Conservation (phyloP, 30 jellyfish, hydroid and myxozoan species). For the Aurelia sp. region DNA sequence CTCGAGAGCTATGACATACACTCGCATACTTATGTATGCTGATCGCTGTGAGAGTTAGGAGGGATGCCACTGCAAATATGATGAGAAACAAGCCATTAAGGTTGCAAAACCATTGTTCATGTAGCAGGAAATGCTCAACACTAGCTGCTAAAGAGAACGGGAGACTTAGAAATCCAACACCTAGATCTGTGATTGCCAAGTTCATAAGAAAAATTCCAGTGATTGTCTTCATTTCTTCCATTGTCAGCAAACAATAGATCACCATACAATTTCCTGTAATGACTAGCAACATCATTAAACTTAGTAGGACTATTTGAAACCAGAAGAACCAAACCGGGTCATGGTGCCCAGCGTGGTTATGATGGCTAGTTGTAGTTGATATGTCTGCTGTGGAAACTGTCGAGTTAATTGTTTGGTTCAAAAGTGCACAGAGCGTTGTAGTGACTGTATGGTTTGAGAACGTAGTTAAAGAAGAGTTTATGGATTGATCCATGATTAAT, state of each 20-base stretch:
- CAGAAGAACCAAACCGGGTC: slow-evolving; percentile 11
- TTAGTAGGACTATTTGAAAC: slow-evolving; percentile 27
- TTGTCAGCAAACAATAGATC: slow-evolving; percentile 38
- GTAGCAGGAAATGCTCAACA: slow-evolving; percentile 20
- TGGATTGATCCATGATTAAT: too few species aligned
- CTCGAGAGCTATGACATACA: slow-evolving; percentile 23
- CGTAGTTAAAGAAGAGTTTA: too few species aligned
- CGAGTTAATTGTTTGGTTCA: too few species aligned
- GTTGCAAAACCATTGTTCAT: slow-evolving; percentile 46
- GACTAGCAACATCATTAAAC: slow-evolving; percentile 24
- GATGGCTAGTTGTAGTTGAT: too few species aligned
- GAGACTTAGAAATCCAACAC: slow-evolving; percentile 61
- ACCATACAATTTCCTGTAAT: slow-evolving; percentile 59
- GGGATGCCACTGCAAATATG: slow-evolving; percentile 50
- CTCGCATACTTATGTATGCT: slow-evolving; percentile 62
- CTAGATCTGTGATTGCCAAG: slow-evolving; percentile 72
- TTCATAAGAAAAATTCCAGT: slow-evolving; percentile 65
- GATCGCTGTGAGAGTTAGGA: slow-evolving; percentile 50
- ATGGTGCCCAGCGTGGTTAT: not conserved
- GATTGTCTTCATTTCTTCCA: slow-evolving; percentile 61
- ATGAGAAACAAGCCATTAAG: slow-evolving; percentile 48
- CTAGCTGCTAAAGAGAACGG: slow-evolving; percentile 66
- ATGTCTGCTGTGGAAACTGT: too few species aligned
- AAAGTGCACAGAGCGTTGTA: too few species aligned
- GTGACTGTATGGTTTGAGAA: too few species aligned